These are phyloP conservation scores for Crotalus horridus DNA, from an alignment of 2,113 vertebrate species.

Conservation along the genomic window DNA sequence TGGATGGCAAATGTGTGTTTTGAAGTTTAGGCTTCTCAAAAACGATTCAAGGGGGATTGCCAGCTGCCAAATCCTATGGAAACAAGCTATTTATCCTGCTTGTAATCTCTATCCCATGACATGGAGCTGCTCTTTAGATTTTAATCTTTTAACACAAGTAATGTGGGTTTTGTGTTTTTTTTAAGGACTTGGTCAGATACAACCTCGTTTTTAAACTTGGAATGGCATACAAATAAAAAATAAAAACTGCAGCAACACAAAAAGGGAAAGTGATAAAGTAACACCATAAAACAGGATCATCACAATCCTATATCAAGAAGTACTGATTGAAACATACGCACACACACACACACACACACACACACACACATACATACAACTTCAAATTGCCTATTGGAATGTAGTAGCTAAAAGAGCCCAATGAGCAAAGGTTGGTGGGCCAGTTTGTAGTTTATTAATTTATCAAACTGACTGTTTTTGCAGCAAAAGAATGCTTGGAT, in stretches of 20 bases:
- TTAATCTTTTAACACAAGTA: neutral
- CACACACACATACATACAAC: neutral
- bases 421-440: neutral
- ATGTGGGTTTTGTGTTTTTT: neutral
- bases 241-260: neutral
- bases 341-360: neutral
- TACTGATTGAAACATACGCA: neutral
- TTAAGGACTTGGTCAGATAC: neutral
- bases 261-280: neutral
- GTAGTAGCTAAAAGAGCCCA: neutral
- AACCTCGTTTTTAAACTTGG: neutral
- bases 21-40: neutral
- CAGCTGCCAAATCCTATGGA: neutral
- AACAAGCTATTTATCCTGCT: neutral
- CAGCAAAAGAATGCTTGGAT: neutral
- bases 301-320: neutral
- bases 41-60: neutral
- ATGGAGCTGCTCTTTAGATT: neutral
- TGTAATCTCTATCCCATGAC: neutral
- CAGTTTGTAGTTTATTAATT: neutral
- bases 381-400: neutral
- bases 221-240: neutral
- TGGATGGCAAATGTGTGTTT: neutral
- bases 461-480: neutral
- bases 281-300: neutral